Percentiles rank a stretch among this genome's conserved stretches.
phyloP scores from a whole-genome alignment of 2,888 invertebrate genomes.

The Netelia fuscicornis region DNA sequence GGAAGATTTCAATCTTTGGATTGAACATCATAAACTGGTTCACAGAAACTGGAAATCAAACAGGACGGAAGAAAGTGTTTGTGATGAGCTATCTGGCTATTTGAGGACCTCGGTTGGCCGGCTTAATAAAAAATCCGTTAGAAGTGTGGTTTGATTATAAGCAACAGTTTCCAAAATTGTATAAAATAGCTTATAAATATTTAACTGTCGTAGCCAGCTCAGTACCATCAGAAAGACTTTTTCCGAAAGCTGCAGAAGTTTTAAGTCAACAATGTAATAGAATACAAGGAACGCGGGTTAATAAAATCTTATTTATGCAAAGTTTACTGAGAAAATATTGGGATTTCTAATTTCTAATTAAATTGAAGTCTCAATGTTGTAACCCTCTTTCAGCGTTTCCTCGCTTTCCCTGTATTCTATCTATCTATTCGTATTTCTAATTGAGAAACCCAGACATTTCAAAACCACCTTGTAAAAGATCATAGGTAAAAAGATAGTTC shows the following conservation, averaged over 20 bases:
- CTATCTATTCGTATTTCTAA: too few species aligned
- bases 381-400: too few species aligned
- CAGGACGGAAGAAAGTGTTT: neutral
- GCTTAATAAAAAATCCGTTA: conserved; percentile 9
- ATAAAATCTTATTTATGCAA: conserved; percentile 2
- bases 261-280: neutral
- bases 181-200: conserved; percentile 6
- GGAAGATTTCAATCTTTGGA: too few species aligned
- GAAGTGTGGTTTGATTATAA: neutral
- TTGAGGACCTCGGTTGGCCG: neutral
- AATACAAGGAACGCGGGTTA: conserved; percentile 4
- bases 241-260: neutral
- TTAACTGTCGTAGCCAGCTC: neutral
- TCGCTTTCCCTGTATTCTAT: too few species aligned
- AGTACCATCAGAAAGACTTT: neutral
- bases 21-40: too few species aligned
- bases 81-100: neutral
- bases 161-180: conserved; percentile 4
- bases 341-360: neutral
- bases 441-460: too few species aligned
- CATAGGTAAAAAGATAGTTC: too few species aligned
- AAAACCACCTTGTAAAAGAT: too few species aligned
- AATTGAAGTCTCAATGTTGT: too few species aligned
- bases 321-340: neutral
- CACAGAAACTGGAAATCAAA: neutral